Evolutionary conservation across 2,797 vertebrate species (phyloP), one percentile per base, ranked within the genome.

Genomic region (Oreochromis grahami): DNA sequence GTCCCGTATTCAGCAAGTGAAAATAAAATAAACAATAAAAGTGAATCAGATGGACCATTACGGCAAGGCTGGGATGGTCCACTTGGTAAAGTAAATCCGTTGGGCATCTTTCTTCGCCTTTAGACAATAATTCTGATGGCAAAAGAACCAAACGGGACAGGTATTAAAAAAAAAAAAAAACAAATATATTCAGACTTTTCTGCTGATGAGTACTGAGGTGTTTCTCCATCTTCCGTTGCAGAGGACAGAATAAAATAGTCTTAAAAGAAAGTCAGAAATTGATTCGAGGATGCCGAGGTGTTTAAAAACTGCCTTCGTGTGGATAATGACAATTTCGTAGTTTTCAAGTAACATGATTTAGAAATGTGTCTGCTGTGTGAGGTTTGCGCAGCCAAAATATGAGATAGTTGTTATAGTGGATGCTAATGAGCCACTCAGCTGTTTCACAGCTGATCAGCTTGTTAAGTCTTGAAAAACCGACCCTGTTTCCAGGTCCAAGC

Each of bases 181-280:
- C 21, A 21, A 21, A 29, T 2, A 17, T 17, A 26, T 29, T 26
- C 21, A 70, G 65, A 29, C 5, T 45, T 45, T 7, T 70, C 36
- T 36, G 24, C 36, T 6, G 19, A 68, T 24, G 63, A 63, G n/a
- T 13, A 41, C n/a, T 45, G 38, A 17, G 58, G 4, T 63, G 11
- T 14, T 48, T 9, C 11, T 9, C 4, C 8, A 24, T 43, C 21
- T 24, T 24, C n/a, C 13, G 0, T 1, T 0, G 21, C 8, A 45
- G 65, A 45, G 14, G 8, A 43, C 65, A 26, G 14, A 60, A 24
- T 2, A 70, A 45, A 41, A 24, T 43, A 45, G 21, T 70, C 65
- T 53, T 26, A 13, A 26, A 24, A 45, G 7, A 70, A 70, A 7
- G n/a, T 63, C 19, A 13, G n/a, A 8, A 41, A 5, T 1, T 0